Base-by-base conservation (phyloP, 2,113 vertebrate species). In the Syngnathoides biaculeatus region DNA sequence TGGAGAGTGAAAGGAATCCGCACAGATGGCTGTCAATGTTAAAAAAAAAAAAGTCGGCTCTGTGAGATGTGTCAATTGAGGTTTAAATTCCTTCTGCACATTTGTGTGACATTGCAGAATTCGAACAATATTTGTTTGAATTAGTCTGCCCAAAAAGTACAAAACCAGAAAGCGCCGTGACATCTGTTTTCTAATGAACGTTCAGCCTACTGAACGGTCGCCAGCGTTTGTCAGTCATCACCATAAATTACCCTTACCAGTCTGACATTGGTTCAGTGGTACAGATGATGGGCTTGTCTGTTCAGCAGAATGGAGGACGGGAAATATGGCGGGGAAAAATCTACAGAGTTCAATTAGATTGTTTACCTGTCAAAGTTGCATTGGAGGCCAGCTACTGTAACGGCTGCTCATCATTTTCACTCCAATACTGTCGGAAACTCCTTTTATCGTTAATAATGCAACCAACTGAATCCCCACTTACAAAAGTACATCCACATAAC, bases 21-120 rank as follows among this genome's bases (percentile, higher is more conserved):
- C 90, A 88, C 92, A 93, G 91, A 93, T 93, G 91, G 92, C 89
- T 92, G 92, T 92, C 91, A 92, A 83, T 79, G 84, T 90, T 90
- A 90, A 89, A 65, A 89, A 89, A 89, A 50, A 50, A 50, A 89
- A 87, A 87, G 85, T 88, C 85, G 74, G 75, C 86, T 91, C 79
- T 84, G 73, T 86, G 88, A 91, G 89, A 92, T 87, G 86, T 91
- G 91, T 91, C 91, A 92, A 90, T 92, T 89, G 91, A 91, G 87
- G 89, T 90, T 92, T 90, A 89, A 89, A 82, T 88, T 92, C 91
- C 88, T 90, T 90, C 87, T 90, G 89, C 89, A 89, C 78, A 64
- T 86, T 87, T 78, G 77, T 87, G 84, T 92, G 91, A 92, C 91
- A 93, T 74, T 84, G 88, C 88, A 90, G 84, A 87, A 93, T 91